phyloP scores from a whole-genome alignment of 2,888 invertebrate genomes.

The Plagodis pulveraria region DNA sequence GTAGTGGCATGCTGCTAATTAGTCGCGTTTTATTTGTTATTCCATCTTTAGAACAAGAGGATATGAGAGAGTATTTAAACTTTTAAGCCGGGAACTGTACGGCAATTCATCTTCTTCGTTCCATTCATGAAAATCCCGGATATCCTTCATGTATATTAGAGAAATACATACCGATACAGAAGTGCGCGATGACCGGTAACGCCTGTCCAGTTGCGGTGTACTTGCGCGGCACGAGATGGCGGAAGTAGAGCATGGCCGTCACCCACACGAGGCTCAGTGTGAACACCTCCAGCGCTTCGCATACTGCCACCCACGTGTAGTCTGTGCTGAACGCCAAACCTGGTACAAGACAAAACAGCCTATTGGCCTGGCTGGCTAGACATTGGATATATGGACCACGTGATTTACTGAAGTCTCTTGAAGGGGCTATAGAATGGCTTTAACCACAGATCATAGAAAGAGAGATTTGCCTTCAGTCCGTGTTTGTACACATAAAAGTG shows the following conservation, averaged over 20 bases:
- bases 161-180: slow-evolving; percentile 83
- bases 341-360: slow-evolving; percentile 42
- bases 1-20: no score
- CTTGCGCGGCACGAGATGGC: slow-evolving; percentile 92
- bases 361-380: background rate
- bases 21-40: no score
- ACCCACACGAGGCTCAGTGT: slow-evolving; percentile 92
- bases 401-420: no score
- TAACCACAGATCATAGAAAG: no score
- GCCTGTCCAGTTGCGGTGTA: slow-evolving; percentile 92
- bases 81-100: no score
- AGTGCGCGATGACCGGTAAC: slow-evolving; percentile 91
- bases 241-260: slow-evolving; percentile 91
- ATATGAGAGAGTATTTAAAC: no score
- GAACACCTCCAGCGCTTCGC: slow-evolving; percentile 90
- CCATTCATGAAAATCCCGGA: no score
- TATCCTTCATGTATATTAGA: background rate
- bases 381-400: background rate
- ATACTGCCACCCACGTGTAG: slow-evolving; percentile 88
- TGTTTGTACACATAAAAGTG: no score
- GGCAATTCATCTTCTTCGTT: no score
- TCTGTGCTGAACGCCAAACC: slow-evolving; percentile 84
- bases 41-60: no score
- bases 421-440: no score
- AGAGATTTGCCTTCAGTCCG: no score